Evolutionary conservation across 1,140 invertebrate genomes (phyloP).

Genomic region (Vanessa atalanta): DNA sequence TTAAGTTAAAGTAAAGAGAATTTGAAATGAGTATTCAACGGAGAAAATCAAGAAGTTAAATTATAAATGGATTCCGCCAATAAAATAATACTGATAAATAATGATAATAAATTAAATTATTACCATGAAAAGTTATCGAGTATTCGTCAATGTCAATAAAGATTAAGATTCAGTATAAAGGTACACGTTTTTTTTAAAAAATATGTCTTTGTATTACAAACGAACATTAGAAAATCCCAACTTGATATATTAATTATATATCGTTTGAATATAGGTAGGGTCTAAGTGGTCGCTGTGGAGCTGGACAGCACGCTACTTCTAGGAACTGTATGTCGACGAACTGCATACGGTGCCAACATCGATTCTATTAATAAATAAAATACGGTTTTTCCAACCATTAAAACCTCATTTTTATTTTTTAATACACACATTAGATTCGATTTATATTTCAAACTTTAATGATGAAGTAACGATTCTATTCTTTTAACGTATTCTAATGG

Average conservation of each 20-base stretch:
- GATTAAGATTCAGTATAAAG: neutral
- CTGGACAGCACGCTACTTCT: constrained; percentile 28
- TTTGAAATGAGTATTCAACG: too few species aligned
- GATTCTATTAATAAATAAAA: constrained; percentile 38
- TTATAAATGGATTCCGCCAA: too few species aligned
- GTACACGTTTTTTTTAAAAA: neutral
- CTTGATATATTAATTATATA: neutral
- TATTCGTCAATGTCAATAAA: too few species aligned
- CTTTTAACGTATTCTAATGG: neutral
- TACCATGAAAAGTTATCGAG: too few species aligned
- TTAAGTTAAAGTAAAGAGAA: too few species aligned
- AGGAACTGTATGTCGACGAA: constrained; percentile 37
- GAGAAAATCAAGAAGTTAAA: too few species aligned
- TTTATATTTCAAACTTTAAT: neutral
- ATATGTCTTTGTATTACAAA: neutral
- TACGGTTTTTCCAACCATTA: constrained; percentile 36
- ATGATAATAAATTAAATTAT: too few species aligned
- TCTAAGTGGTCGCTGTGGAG: constrained; percentile 21
- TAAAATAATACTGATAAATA: too few species aligned
- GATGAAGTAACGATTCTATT: neutral
- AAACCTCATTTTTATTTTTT: constrained; percentile 7
- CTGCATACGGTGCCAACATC: constrained; percentile 26
- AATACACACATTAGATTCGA: neutral
- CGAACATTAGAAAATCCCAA: neutral
- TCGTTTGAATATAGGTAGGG: constrained; percentile 23